These are phyloP conservation scores for Arctocebus calabarensis DNA, from an alignment of 2,797 vertebrate species.

Conservation along the genomic window DNA sequence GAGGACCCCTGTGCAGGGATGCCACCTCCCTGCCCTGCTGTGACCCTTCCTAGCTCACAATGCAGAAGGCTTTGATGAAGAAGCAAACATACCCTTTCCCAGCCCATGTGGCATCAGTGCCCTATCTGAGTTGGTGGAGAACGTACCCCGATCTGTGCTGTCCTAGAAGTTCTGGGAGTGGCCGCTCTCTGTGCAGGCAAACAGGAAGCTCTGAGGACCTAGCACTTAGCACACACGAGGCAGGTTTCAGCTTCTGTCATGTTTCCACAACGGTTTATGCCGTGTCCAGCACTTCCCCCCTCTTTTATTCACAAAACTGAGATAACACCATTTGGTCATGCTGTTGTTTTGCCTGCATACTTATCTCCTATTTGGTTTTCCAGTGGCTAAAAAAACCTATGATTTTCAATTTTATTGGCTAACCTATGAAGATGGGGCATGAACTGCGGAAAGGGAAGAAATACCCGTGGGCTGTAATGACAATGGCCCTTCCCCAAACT, in stretches of 20 bases:
- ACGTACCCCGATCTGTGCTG: neutral
- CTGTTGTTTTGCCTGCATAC: neutral
- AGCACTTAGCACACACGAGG: neutral
- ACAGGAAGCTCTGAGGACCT: neutral
- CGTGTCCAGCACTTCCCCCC: neutral
- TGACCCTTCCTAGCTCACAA: neutral
- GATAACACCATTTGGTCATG: neutral
- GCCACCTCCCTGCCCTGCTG: too few species aligned
- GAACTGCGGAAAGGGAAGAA: neutral
- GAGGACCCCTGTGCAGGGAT: neutral
- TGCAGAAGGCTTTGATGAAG: neutral
- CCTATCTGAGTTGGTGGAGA: neutral
- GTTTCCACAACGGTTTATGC: neutral
- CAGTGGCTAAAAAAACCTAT: neutral
- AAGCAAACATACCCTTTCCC: neutral
- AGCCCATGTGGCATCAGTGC: neutral
- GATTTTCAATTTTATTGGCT: neutral
- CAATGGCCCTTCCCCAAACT: neutral
- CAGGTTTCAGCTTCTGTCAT: neutral
- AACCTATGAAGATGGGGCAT: neutral
- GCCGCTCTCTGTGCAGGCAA: neutral
- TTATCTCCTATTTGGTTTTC: constrained; percentile 22
- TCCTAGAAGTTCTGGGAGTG: neutral
- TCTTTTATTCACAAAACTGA: constrained; percentile 19
- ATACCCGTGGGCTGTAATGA: neutral